phyloP scores from a whole-genome alignment of 2,797 vertebrate species.

The Poeciliopsis paucimaculata region DNA sequence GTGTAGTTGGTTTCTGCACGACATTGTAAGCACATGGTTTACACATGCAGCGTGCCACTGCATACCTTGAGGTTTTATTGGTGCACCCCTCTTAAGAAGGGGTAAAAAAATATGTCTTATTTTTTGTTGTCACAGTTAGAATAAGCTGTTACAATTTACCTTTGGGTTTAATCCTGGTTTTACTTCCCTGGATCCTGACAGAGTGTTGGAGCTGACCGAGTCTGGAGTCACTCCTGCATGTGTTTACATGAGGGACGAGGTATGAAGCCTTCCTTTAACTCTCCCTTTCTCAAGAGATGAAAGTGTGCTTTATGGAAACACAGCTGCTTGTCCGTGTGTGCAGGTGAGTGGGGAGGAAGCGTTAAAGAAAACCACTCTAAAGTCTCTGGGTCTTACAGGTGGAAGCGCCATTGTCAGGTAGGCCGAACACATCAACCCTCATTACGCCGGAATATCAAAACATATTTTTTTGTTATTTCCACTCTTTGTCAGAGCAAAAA shows the following conservation, averaged over 20 bases:
- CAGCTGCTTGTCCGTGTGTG: constrained; percentile 24
- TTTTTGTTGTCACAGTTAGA: constrained; percentile 32
- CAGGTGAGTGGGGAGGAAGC: constrained; percentile 88
- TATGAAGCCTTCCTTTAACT: constrained; percentile 68
- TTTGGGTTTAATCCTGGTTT: constrained; percentile 19
- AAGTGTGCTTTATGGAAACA: constrained; percentile 31
- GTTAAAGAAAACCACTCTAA: constrained; percentile 86
- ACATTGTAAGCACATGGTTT: constrained; percentile 64
- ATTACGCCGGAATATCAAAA: neutral
- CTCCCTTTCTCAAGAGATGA: constrained; percentile 33
- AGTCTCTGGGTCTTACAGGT: constrained; percentile 90
- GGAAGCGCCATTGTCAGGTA: constrained; percentile 95
- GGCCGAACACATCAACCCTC: neutral
- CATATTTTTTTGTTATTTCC: neutral
- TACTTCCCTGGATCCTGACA: constrained; percentile 49
- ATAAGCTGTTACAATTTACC: constrained; percentile 20
- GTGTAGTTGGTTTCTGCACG: constrained; percentile 62
- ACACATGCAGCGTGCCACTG: constrained; percentile 58
- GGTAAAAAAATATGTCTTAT: neutral
- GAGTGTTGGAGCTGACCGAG: constrained; percentile 76
- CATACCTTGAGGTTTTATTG: constrained; percentile 42
- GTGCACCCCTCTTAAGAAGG: constrained; percentile 30
- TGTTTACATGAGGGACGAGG: constrained; percentile 98
- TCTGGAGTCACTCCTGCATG: constrained; percentile 86
- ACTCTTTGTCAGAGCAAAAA: neutral